phyloP scores from a whole-genome alignment of 2,113 vertebrate genomes.

The Sinosuthora webbiana region DNA sequence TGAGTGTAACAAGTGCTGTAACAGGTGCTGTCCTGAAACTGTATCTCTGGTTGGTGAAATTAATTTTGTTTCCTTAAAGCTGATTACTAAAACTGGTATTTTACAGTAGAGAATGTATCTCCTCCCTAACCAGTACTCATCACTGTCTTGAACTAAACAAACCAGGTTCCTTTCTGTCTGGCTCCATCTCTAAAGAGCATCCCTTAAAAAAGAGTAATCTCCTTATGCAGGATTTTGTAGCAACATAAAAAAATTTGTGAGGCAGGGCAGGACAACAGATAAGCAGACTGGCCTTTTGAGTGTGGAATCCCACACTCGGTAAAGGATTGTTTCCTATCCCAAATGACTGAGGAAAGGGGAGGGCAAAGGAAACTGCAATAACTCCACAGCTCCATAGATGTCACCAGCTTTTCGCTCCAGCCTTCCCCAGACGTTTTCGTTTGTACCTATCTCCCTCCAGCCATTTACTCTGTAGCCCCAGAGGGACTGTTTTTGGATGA shows the following conservation, averaged over 20 bases:
- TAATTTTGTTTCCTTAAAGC: neutral
- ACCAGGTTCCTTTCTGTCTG: neutral
- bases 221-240: neutral
- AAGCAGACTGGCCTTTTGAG: neutral
- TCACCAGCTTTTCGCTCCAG: conserved; percentile 18
- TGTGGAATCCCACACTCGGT: neutral
- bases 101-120: neutral
- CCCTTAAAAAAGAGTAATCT: neutral
- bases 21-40: neutral
- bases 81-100: neutral
- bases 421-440: neutral
- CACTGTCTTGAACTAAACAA: neutral
- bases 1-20: neutral
- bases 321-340: neutral
- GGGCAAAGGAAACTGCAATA: conserved; percentile 6
- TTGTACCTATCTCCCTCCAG: neutral
- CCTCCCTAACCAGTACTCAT: neutral
- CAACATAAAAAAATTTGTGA: neutral
- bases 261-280: neutral
- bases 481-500: neutral
- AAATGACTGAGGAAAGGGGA: neutral
- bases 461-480: neutral
- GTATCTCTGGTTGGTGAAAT: neutral
- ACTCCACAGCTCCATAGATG: conserved; percentile 21
- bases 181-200: neutral